Evolutionary conservation across 2,888 invertebrate genomes (phyloP).

Genomic region (Cephus pygmeus): DNA sequence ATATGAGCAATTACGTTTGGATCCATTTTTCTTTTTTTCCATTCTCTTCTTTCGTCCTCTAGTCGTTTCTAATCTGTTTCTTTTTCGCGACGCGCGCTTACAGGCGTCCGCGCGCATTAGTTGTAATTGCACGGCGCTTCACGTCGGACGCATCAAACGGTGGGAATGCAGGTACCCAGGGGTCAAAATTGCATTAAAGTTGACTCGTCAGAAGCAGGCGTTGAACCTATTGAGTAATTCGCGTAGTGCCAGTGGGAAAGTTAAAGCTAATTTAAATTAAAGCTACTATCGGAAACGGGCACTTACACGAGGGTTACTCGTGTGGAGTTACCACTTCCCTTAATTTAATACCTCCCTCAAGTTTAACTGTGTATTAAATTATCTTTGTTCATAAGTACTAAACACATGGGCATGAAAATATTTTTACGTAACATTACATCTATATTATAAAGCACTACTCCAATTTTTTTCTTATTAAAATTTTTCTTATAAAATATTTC

Average conservation of each 20-base stretch:
- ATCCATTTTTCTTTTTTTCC: no score
- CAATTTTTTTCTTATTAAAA: no score
- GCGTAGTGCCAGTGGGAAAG: slow-evolving; percentile 20
- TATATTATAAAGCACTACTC: no score
- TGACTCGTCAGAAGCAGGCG: slow-evolving; percentile 12
- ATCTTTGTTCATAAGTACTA: slow-evolving; percentile 23
- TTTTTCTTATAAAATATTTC: no score
- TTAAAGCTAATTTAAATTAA: slow-evolving; percentile 39
- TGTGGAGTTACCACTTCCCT: slow-evolving; percentile 35
- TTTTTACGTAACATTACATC: no score
- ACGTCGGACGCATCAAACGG: neutral
- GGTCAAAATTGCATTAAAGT: neutral
- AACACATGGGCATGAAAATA: no score
- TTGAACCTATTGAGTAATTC: slow-evolving; percentile 14
- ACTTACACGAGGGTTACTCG: slow-evolving; percentile 37
- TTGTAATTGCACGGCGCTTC: neutral
- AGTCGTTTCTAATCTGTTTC: no score
- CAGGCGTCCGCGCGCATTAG: neutral
- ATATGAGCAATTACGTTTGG: no score
- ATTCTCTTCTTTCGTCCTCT: no score
- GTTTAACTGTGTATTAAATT: slow-evolving; percentile 49
- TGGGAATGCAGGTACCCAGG: neutral
- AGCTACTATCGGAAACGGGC: slow-evolving; percentile 47
- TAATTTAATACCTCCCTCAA: slow-evolving; percentile 27
- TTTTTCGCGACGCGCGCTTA: neutral